phyloP scores from a whole-genome alignment of 2,113 vertebrate species.

The Motacilla alba region DNA sequence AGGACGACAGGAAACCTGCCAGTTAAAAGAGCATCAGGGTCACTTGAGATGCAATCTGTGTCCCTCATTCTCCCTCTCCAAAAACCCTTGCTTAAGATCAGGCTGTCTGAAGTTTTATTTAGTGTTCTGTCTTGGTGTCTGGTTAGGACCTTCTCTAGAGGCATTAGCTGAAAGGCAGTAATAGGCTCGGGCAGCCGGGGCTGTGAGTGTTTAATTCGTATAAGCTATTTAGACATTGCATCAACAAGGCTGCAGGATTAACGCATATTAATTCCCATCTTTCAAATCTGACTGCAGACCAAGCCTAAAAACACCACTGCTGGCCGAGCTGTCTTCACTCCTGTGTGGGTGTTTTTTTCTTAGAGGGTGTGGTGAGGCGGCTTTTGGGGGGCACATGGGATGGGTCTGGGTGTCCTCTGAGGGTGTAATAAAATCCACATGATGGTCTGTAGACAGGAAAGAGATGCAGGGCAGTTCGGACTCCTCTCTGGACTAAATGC shows the following conservation, averaged over 20 bases:
- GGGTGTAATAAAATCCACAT: not conserved
- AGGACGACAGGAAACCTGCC: not conserved
- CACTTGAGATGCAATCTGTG: not conserved
- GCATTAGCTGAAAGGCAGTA: not conserved
- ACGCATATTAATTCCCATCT: not conserved
- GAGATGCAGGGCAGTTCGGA: not conserved
- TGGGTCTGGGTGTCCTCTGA: not conserved
- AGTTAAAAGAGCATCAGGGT: not conserved
- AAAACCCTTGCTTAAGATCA: not conserved
- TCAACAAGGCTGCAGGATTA: not conserved
- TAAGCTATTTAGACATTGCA: not conserved
- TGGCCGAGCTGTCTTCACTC: rapidly evolving
- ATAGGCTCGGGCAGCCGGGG: not conserved
- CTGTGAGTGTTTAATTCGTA: not conserved
- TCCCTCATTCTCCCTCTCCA: not conserved
- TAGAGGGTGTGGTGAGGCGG: rapidly evolving
- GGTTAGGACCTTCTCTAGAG: not conserved
- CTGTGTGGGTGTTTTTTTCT: not conserved
- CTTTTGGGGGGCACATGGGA: not conserved
- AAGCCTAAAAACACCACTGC: not conserved
- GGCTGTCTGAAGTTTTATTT: not conserved
- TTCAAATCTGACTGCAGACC: not conserved
- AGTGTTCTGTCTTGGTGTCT: not conserved
- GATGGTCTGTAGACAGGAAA: not conserved
- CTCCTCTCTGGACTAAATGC: not conserved